Evolutionary conservation across 2,888 invertebrate species (phyloP).

Genomic region (Drosophila koepferae): DNA sequence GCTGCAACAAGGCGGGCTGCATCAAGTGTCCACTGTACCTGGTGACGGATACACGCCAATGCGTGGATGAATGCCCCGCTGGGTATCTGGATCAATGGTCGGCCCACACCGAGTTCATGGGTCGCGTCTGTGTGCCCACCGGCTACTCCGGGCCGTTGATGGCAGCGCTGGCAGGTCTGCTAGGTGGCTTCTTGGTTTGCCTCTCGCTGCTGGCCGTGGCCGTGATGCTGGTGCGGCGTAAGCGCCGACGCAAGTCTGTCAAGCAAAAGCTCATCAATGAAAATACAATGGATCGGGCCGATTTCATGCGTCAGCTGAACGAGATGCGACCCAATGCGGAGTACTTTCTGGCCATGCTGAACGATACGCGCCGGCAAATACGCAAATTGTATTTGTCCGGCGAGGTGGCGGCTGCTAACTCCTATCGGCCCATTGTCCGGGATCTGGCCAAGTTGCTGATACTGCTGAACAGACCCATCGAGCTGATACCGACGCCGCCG

Average conservation of each 20-base stretch:
- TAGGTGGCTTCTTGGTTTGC: conserved; percentile 87
- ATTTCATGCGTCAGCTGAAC: conserved; percentile 89
- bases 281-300: conserved; percentile 87
- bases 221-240: conserved; percentile 85
- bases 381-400: conserved; percentile 91
- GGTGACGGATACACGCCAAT: conserved; percentile 87
- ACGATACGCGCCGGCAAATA: conserved; percentile 93
- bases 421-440: conserved; percentile 89
- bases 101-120: conserved; percentile 89
- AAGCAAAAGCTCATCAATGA: conserved; percentile 86
- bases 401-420: conserved; percentile 90
- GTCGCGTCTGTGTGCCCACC: conserved; percentile 87
- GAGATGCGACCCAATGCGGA: conserved; percentile 90
- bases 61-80: conserved; percentile 89
- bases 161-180: conserved; percentile 87
- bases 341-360: conserved; percentile 92
- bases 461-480: conserved; percentile 90
- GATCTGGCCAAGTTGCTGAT: conserved; percentile 93
- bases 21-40: conserved; percentile 90
- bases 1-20: conserved; percentile 90
- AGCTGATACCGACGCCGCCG: conserved; percentile 90
- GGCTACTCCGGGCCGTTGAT: conserved; percentile 88
- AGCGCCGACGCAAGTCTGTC: conserved; percentile 83
- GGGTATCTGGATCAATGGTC: conserved; percentile 89
- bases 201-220: conserved; percentile 86